Base-by-base conservation (phyloP, 2,888 invertebrate species). In the Didymodactylos carnosus region DNA sequence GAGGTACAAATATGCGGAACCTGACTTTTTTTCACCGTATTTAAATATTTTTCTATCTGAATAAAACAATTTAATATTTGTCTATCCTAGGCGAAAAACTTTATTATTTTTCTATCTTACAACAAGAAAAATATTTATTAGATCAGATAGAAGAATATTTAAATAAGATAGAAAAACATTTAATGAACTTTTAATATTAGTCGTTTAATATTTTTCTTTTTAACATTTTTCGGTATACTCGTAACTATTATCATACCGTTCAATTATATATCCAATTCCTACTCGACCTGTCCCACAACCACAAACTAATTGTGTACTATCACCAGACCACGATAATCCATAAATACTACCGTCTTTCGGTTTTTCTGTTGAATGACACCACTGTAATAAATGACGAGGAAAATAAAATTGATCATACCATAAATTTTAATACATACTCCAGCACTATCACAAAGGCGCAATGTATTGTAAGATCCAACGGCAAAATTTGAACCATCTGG, bases 211-310 rank as follows among this genome's bases (percentile, higher is more conserved):
- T n/a, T n/a, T n/a, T n/a, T n/a, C n/a, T n/a, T n/a, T n/a, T n/a
- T n/a, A n/a, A n/a, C n/a, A n/a, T n/a, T n/a, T n/a, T n/a, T n/a
- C n/a, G n/a, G n/a, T n/a, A 10, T 29, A 35, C 41, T 10, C 72
- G 43, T 69, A 14, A 16, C 7, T 6, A 11, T 71, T 78, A 79
- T n/a, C n/a, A n/a, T 83, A 90, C 88, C 89, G 88, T 78, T 92
- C 91, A 77, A 94, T 88, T 49, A 94, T 88, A 83, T 94, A 91
- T 7, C 91, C 94, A 80, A 94, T 90, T 74, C 94, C 85, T 6
- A 98, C 88, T 77, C 90, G 89, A 0, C 94, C 93, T 80, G 90
- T 91, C 1, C 94, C 91, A 81, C 93, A 92, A n/a, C 92, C 94
- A 73, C 91, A 92, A 16, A 92, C 92, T 39, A 97, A 85, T 78